Conservation (phyloP, 2,797 vertebrate species). For the Odontamblyopus lacepedii region DNA sequence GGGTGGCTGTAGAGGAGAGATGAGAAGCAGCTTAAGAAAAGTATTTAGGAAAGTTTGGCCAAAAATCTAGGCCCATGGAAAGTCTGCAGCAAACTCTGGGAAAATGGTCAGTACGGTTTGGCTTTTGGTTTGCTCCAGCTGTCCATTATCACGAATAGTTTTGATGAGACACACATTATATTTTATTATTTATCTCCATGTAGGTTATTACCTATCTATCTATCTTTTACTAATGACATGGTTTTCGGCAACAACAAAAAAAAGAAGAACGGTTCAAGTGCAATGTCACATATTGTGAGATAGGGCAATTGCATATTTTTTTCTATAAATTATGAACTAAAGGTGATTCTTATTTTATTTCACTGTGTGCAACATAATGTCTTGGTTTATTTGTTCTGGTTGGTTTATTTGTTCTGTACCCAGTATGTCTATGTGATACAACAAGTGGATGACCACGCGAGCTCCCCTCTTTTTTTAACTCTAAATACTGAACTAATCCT, state of each 20-base stretch:
- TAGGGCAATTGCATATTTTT: not conserved
- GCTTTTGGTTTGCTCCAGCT: not conserved
- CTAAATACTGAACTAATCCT: slow-evolving; percentile 72
- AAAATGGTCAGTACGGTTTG: slow-evolving; percentile 16
- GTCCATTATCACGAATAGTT: not conserved
- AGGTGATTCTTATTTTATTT: slow-evolving; percentile 7
- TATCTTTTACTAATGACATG: too few relatives aligned
- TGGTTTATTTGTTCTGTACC: slow-evolving; percentile 13
- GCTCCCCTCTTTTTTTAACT: slow-evolving; percentile 48
- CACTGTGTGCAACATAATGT: not conserved
- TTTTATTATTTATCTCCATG: not conserved
- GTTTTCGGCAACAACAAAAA: not conserved
- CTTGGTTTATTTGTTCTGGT: slow-evolving; percentile 11
- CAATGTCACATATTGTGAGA: not conserved
- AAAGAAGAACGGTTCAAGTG: not conserved
- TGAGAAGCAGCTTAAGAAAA: slow-evolving; percentile 29
- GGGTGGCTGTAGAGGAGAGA: slow-evolving; percentile 43
- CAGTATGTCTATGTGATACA: slow-evolving; percentile 6
- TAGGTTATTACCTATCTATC: too few relatives aligned
- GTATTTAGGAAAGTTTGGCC: slow-evolving; percentile 36
- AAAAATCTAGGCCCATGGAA: slow-evolving; percentile 36
- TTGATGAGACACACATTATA: not conserved
- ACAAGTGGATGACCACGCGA: slow-evolving; percentile 23
- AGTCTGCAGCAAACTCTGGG: slow-evolving; percentile 34
- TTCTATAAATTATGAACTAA: not conserved